Conservation (phyloP, 2,797 vertebrate genomes). For the Oryzias sinensis region DNA sequence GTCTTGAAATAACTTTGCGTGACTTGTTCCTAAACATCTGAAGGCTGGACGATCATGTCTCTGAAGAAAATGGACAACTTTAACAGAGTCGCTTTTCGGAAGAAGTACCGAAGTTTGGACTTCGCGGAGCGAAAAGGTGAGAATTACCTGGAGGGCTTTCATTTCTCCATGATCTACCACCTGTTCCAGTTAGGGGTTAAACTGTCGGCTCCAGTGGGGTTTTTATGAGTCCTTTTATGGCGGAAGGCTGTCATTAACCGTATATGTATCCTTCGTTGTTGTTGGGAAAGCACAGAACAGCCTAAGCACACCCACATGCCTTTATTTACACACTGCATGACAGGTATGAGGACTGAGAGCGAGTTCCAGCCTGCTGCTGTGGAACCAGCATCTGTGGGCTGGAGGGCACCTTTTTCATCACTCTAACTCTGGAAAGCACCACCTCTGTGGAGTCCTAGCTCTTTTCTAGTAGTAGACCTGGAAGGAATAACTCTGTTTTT, state of each 20-base stretch:
- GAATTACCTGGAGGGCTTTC: neutral
- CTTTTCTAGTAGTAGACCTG: neutral
- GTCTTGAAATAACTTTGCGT: no score
- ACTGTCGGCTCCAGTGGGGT: neutral
- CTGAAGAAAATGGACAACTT: slow-evolving; percentile 66
- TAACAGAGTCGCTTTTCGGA: slow-evolving; percentile 74
- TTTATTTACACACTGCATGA: slow-evolving; percentile 39
- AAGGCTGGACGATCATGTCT: slow-evolving; percentile 43
- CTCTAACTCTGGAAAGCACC: neutral
- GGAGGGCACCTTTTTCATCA: slow-evolving; percentile 23
- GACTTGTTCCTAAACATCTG: slow-evolving; percentile 5
- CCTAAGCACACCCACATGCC: slow-evolving; percentile 17
- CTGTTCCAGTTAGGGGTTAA: no score
- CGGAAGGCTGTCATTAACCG: neutral
- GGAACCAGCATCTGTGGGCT: slow-evolving; percentile 18
- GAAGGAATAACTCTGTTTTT: neutral
- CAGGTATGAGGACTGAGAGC: slow-evolving; percentile 43
- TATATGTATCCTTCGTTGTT: slow-evolving; percentile 4
- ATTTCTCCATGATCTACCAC: no score
- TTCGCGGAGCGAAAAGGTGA: slow-evolving; percentile 49
- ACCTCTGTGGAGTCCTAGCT: neutral
- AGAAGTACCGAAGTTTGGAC: slow-evolving; percentile 54
- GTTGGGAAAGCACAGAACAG: slow-evolving; percentile 39
- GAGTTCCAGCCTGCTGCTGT: slow-evolving; percentile 47
- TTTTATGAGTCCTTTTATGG: neutral